These are phyloP conservation scores for Lontra canadensis DNA, from an alignment of 2,113 vertebrate genomes.

Conservation along the genomic window DNA sequence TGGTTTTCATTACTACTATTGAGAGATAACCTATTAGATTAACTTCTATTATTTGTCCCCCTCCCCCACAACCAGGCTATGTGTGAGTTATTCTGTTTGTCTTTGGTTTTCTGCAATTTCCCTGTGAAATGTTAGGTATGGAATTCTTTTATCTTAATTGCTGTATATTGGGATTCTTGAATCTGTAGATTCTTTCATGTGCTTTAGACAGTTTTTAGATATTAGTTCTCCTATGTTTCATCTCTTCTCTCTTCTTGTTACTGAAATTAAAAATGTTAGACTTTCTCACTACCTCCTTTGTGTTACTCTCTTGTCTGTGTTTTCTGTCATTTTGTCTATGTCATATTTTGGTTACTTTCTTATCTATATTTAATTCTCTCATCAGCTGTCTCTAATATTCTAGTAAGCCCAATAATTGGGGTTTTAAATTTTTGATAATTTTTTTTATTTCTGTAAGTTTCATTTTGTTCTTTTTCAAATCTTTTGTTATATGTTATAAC, in stretches of 20 bases:
- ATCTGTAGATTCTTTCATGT: background rate
- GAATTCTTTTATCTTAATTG: background rate
- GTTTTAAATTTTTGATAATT: background rate
- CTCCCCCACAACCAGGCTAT: background rate
- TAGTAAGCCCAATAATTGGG: background rate
- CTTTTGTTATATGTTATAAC: background rate
- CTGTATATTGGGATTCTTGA: background rate
- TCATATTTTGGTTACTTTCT: background rate
- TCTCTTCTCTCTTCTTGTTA: background rate
- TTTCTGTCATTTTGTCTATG: background rate
- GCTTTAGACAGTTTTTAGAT: background rate
- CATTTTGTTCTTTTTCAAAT: slow-evolving; percentile 2
- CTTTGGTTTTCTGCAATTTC: slow-evolving; percentile 1
- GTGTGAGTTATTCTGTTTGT: background rate
- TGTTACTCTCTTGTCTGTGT: background rate
- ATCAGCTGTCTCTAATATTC: background rate
- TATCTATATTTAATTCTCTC: background rate
- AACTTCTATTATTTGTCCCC: background rate
- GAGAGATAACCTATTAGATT: background rate
- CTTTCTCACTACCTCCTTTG: background rate
- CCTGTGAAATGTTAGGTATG: background rate
- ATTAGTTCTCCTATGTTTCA: background rate
- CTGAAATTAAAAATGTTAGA: background rate
- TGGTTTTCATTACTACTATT: background rate
- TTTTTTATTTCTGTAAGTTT: background rate